Conservation (phyloP, 2,797 vertebrate genomes). For the Rhabdomys pumilio region DNA sequence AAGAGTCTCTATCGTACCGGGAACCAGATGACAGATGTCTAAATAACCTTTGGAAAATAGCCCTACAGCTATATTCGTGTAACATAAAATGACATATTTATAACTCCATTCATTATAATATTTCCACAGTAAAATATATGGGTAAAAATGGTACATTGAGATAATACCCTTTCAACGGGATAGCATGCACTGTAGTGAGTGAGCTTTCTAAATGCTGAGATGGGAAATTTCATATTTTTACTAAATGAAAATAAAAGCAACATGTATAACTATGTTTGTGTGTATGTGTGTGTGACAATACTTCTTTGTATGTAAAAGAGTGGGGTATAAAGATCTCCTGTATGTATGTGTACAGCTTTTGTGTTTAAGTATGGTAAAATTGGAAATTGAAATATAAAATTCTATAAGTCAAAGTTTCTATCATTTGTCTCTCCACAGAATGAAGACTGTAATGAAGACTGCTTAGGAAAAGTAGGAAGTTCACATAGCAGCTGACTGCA, state of each 20-base stretch:
- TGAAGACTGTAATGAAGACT: not conserved
- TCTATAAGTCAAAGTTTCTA: constrained; percentile 12
- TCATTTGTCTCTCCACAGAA: constrained; percentile 14
- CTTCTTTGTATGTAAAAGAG: not conserved
- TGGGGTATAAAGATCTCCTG: not conserved
- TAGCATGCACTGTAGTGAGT: not conserved
- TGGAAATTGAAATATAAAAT: constrained; percentile 29
- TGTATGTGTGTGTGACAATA: not conserved
- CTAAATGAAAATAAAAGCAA: constrained; percentile 29
- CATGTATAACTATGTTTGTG: not conserved
- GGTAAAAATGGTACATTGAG: not conserved
- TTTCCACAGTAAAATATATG: constrained; percentile 18
- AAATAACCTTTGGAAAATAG: constrained; percentile 28
- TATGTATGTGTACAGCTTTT: not conserved
- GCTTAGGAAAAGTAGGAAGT: constrained; percentile 4
- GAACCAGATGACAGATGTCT: not conserved
- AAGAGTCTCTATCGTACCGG: not conserved
- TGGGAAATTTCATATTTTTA: not conserved
- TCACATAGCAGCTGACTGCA: not conserved
- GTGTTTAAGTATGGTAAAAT: constrained; percentile 6
- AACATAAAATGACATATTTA: not conserved
- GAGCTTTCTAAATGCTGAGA: constrained; percentile 28
- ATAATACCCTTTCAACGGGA: not conserved
- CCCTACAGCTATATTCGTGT: not conserved
- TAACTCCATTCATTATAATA: not conserved